Base-by-base conservation (phyloP, 1,140 invertebrate species). In the Pygmarrhopalites habei region DNA sequence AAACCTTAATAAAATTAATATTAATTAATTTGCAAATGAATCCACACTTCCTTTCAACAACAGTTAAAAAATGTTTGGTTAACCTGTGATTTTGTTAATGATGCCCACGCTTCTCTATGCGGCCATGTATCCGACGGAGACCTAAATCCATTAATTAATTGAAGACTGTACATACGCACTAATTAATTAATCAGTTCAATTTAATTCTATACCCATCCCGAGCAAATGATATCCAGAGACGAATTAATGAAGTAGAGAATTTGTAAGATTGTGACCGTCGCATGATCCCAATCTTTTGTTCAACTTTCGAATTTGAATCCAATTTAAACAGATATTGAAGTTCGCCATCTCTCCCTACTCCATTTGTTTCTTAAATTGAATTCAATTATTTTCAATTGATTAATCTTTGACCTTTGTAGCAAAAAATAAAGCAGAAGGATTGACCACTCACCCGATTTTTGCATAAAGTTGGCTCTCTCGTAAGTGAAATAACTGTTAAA, bases 401-500 rank as follows among this genome's bases (percentile, higher is more conserved):
- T 39, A 39, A 39, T 39, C 35, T 7, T 39, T 10, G 17, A 10
- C 17, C 7, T 39, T 39, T 39, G 35, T 10, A 10, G 7, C 10
- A 7, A 17, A 39, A 39, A 39, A 39, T 39, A 39, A 39, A 7
- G 35, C 10, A 17, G 35, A 39, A 39, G 35, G 17, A 10, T 39
- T 10, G 17, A 39, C 7, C 17, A 49, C 14, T 49, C 7, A 49
- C 46, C 46, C 19, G 46, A 21, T 7, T 15, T 14, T 49, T 23
- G 46, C 23, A 49, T 49, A 21, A 15, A 19, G n/a, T 41, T 41
- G 12, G n/a, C 39, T 19, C 46, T 12, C 23, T 12, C 12, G 19
- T 49, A 49, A 14, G 46, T 49, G 23, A 49, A 49, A 23, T 49
- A 49, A 23, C n/a, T n/a, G n/a, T n/a, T n/a, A n/a, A n/a, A n/a